Base-by-base conservation (phyloP, 1,140 invertebrate genomes). In the Paracyclopina nana region DNA sequence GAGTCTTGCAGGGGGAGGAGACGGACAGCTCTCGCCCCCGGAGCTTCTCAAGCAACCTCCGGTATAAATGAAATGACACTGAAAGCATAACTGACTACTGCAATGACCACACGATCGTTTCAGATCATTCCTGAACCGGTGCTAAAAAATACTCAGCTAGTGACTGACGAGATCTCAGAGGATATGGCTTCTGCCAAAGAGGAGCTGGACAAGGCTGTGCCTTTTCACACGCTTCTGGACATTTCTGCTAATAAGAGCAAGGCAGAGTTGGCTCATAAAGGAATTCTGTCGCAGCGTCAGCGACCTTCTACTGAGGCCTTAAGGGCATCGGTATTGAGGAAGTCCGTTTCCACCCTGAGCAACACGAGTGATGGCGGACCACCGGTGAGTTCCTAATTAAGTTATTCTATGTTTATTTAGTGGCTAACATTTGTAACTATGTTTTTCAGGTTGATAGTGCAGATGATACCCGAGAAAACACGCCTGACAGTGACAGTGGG, bases 191-290 rank as follows among this genome's bases (percentile, higher is more conserved):
- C 65, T 1, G 70, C 76, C 1, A 80, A 80, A 59, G 79, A 85
- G 58, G 82, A 85, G 63, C 67, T 86, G 55, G 82, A 87, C 65
- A 72, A 78, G 52, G 84, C 80, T 1, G 78, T 91, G 54, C 84
- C 85, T 24, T 73, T 73, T 6, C 79, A 84, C 57, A 76, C 79
- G 60, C 70, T 91, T 18, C 69, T 92, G 20, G 86, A 94, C 61
- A 82, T 79, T 54, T 82, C 83, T 8, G 82, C 77, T 9, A 81
- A 75, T 56, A 84, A 85, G 66, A 78, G 79, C 28, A 87, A 87
- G 66, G 85, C 82, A 14, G 85, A 88, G 63, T 68, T 94, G 54
- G 85, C 76, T 4, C 77, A 70, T 57, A 67, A 77, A 58, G 78
- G 77, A 51, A 67, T 64, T 28, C 59, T 73, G 18, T 70, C 68